Percentiles rank a stretch among this genome's conserved stretches.
phyloP scores from a whole-genome alignment of 2,888 invertebrate genomes.

The Cryptosula pallasiana region DNA sequence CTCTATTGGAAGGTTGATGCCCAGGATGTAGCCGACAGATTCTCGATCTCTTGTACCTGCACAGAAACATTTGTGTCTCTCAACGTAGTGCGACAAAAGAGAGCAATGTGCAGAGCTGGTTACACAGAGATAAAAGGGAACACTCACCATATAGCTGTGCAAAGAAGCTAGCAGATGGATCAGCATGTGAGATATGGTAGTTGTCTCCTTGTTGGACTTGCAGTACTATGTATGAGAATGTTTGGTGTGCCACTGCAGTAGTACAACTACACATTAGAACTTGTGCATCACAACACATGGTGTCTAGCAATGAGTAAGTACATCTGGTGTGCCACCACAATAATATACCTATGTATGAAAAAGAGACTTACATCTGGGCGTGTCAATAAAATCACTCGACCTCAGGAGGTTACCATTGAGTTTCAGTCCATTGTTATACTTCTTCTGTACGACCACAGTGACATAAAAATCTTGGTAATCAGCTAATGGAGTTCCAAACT shows the following conservation, averaged over 20 bases:
- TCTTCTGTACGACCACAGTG: slow-evolving; percentile 2
- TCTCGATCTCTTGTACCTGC: slow-evolving; percentile 16
- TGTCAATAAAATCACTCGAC: not conserved
- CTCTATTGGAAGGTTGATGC: slow-evolving; percentile 8
- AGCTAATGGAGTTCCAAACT: slow-evolving; percentile 8
- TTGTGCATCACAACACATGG: no score
- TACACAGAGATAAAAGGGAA: no score
- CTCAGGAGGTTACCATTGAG: not conserved
- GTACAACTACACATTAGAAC: no score
- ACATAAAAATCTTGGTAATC: slow-evolving; percentile 20
- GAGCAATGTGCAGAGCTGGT: no score
- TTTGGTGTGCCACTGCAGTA: not conserved
- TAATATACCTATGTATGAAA: no score
- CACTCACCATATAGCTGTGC: slow-evolving; percentile 11
- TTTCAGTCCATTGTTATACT: slow-evolving; percentile 2
- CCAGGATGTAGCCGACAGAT: slow-evolving; percentile 13
- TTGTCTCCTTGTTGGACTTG: not conserved
- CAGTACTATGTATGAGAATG: slow-evolving; percentile 4
- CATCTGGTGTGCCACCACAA: not conserved
- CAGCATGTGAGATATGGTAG: not conserved
- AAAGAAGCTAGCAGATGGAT: slow-evolving; percentile 22
- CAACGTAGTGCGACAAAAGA: no score
- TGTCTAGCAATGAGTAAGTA: not conserved
- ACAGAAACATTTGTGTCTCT: no score
- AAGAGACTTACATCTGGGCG: not conserved